Percentiles rank a stretch among this genome's conserved stretches.
These are phyloP conservation scores for Illadopsis cleaveri DNA, from an alignment of 2,113 vertebrate genomes.

Conservation along the genomic window DNA sequence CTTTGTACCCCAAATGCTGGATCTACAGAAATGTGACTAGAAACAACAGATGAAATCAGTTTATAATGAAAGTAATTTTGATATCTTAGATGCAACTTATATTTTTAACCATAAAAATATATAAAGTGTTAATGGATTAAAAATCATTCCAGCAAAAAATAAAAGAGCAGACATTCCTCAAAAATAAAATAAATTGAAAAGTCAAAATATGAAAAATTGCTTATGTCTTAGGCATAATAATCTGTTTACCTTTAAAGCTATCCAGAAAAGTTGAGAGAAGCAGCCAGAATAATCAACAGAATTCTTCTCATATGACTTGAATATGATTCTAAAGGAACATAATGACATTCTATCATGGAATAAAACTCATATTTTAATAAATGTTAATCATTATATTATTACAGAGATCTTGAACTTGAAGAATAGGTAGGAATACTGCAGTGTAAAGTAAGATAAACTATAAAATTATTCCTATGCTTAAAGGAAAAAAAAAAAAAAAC, in stretches of 20 bases:
- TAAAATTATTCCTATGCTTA: not conserved
- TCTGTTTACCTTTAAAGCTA: not conserved
- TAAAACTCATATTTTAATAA: not conserved
- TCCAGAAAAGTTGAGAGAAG: not conserved
- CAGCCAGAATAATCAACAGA: not conserved
- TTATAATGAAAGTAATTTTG: not conserved
- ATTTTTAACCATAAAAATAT: not conserved
- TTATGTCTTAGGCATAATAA: not conserved
- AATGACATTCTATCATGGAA: not conserved
- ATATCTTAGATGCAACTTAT: not conserved
- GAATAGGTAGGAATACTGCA: not conserved
- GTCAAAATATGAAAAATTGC: not conserved
- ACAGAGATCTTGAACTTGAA: not conserved
- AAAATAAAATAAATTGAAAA: not conserved
- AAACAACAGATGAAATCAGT: not conserved
- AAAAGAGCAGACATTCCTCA: not conserved
- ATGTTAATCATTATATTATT: not conserved
- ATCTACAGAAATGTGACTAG: not conserved
- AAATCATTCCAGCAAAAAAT: not conserved
- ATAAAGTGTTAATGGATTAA: not conserved
- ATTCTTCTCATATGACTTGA: not conserved
- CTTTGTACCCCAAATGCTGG: not conserved
- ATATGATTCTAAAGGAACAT: not conserved
- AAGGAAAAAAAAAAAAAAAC: not conserved
- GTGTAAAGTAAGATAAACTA: not conserved